Conservation (phyloP, 1,140 invertebrate genomes). For the Liolophura sinensis region DNA sequence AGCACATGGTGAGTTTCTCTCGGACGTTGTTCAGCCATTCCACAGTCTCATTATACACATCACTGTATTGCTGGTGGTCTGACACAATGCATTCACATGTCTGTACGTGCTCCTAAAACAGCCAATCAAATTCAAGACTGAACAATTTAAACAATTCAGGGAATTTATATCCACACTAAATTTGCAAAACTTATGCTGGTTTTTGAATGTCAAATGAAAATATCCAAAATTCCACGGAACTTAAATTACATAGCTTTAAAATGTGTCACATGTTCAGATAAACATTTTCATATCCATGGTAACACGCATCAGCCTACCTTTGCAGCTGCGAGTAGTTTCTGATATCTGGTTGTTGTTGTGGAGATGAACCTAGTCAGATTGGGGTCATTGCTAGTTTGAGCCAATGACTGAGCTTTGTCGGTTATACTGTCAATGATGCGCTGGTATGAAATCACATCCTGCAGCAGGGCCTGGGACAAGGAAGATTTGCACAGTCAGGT, state of each 20-base stretch:
- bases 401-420: conserved; percentile 75
- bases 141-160: not conserved
- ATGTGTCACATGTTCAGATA: not conserved
- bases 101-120: conserved; percentile 51
- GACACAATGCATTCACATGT: conserved; percentile 86
- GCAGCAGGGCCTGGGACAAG: conserved; percentile 67
- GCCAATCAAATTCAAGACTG: not conserved
- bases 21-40: conserved; percentile 91
- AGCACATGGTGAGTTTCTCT: conserved; percentile 83
- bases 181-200: not conserved
- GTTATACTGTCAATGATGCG: conserved; percentile 81
- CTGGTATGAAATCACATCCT: conserved; percentile 85
- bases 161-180: not conserved
- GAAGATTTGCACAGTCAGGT: not conserved
- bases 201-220: not conserved
- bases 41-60: conserved; percentile 83
- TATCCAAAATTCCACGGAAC: not conserved
- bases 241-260: too few relatives aligned
- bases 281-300: not conserved
- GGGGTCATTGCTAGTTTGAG: conserved; percentile 63
- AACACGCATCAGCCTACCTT: conserved; percentile 34
- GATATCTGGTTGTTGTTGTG: conserved; percentile 40
- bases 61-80: conserved; percentile 90
- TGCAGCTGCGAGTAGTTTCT: conserved; percentile 45
- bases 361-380: conserved; percentile 42